Conservation (phyloP, 2,797 vertebrate species). For the Adrianichthys oophorus region DNA sequence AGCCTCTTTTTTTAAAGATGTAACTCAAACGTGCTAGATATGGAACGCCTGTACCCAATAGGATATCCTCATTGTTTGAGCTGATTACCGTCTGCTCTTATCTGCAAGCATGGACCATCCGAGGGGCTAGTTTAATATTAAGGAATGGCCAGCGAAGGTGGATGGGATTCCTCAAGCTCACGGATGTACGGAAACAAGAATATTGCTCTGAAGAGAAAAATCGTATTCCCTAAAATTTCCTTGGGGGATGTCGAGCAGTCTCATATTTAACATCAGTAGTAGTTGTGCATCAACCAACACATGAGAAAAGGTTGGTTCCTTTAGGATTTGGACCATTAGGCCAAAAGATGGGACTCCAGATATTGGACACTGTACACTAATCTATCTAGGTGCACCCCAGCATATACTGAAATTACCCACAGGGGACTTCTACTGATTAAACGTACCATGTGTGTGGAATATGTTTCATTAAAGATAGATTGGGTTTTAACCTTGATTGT, state of each 20-base stretch:
- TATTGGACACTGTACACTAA: slow-evolving; percentile 44
- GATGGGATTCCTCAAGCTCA: slow-evolving; percentile 50
- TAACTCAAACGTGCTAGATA: slow-evolving; percentile 38
- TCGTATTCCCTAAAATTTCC: slow-evolving; percentile 35
- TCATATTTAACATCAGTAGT: slow-evolving; percentile 52
- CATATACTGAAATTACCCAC: slow-evolving; percentile 21
- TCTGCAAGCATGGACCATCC: slow-evolving; percentile 45
- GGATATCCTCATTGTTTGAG: slow-evolving; percentile 53
- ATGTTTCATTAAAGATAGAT: background rate
- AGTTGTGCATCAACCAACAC: slow-evolving; percentile 33
- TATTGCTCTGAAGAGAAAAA: slow-evolving; percentile 44
- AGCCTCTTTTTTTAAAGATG: slow-evolving; percentile 24
- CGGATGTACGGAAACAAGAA: slow-evolving; percentile 43
- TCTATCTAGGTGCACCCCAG: slow-evolving; percentile 34
- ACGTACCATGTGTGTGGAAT: slow-evolving; percentile 1
- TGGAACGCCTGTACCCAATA: slow-evolving; percentile 32
- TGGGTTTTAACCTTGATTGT: background rate
- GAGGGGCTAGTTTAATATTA: slow-evolving; percentile 46
- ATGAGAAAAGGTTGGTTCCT: slow-evolving; percentile 34
- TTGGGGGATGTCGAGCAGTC: slow-evolving; percentile 27
- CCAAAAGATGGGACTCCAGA: slow-evolving; percentile 49
- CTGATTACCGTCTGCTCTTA: slow-evolving; percentile 51
- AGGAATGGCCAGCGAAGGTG: slow-evolving; percentile 60
- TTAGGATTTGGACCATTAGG: slow-evolving; percentile 55
- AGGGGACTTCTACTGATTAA: slow-evolving; percentile 41